A percentile compares a stretch with the other conserved stretches of the same genome.
These are phyloP conservation scores for Procavia capensis DNA, from an alignment of 2,113 vertebrate genomes.

Conservation along the genomic window DNA sequence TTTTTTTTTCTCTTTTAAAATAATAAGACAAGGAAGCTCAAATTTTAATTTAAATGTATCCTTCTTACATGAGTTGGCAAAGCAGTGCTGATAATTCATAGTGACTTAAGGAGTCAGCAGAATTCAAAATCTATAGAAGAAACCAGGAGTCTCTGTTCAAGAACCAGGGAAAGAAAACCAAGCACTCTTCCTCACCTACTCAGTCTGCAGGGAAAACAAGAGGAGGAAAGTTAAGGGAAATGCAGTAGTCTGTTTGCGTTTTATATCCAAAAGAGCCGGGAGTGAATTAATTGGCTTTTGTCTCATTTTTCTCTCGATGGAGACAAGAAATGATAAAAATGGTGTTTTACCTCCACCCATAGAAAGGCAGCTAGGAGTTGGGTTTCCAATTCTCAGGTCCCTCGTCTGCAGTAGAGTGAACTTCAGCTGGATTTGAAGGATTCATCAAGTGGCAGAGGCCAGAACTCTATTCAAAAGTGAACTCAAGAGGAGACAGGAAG, in stretches of 20 bases:
- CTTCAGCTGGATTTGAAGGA: background rate
- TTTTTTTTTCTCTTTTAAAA: background rate
- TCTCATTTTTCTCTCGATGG: background rate
- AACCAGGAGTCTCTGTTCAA: background rate
- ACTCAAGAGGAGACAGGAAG: background rate
- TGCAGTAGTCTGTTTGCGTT: background rate
- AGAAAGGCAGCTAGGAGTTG: background rate
- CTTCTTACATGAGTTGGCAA: background rate
- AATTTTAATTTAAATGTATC: background rate
- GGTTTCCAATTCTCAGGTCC: background rate
- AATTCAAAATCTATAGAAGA: background rate
- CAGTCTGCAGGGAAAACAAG: background rate
- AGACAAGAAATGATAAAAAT: background rate
- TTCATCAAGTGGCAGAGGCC: background rate
- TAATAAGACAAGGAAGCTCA: background rate
- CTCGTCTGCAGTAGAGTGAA: background rate
- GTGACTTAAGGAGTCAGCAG: background rate
- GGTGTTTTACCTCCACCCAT: background rate
- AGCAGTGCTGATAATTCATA: background rate
- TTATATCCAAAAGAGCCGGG: background rate
- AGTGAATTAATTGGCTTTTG: background rate
- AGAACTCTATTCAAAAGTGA: accelerated
- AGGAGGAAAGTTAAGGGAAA: background rate
- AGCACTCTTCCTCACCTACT: background rate
- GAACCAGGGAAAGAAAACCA: background rate